Evolutionary conservation across 1,140 invertebrate genomes (phyloP).

Genomic region (Drosophila lini): DNA sequence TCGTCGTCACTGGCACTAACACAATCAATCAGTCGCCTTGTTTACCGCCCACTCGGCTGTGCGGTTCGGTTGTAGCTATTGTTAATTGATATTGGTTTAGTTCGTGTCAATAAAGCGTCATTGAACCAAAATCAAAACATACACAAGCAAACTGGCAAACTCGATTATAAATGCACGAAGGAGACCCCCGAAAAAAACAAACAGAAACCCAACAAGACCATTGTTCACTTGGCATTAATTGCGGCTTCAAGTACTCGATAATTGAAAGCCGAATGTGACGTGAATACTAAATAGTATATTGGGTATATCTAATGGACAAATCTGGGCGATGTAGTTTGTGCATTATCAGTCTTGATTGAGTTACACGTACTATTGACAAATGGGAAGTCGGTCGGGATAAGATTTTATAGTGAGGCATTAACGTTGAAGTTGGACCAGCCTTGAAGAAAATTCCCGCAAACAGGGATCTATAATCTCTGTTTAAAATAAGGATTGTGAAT

Average conservation of each 20-base stretch:
- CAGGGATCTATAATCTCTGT: not conserved
- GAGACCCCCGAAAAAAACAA: conserved; percentile 38
- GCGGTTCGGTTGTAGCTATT: conserved; percentile 58
- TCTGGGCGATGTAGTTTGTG: not conserved
- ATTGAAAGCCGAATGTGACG: conserved; percentile 50
- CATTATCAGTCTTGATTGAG: conserved; percentile 21
- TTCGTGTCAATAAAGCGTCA: conserved; percentile 57
- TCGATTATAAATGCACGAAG: conserved; percentile 6
- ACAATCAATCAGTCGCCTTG: conserved; percentile 70
- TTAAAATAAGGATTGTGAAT: not conserved
- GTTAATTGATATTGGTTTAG: conserved; percentile 73
- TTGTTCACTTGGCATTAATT: conserved; percentile 60
- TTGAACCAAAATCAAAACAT: conserved; percentile 63
- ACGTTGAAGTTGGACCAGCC: no score
- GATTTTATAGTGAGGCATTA: no score
- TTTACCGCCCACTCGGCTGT: conserved; percentile 50
- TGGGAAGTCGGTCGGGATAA: no score
- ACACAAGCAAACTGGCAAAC: conserved; percentile 23
- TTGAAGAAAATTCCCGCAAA: not conserved
- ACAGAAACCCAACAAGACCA: conserved; percentile 9
- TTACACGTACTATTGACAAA: conserved; percentile 7
- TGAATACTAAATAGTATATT: conserved; percentile 31
- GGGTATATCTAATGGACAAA: not conserved
- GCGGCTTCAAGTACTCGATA: conserved; percentile 43
- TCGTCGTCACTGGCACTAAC: conserved; percentile 47